Evolutionary conservation across 2,888 invertebrate species (phyloP).

Genomic region (Hydraecia micacea): DNA sequence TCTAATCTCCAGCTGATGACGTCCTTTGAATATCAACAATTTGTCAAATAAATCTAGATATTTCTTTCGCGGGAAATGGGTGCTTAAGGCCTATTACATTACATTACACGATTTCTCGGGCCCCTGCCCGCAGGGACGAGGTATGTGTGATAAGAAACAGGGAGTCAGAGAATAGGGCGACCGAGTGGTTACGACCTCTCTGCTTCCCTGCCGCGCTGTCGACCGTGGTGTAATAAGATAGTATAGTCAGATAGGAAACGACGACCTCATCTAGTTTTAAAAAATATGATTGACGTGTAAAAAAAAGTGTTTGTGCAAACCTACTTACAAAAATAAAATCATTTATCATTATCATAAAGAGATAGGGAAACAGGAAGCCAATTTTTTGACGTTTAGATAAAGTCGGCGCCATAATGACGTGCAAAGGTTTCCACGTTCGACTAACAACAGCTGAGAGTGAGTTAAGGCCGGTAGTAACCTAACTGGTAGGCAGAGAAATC

Average conservation of each 20-base stretch:
- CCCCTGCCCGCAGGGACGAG: not conserved
- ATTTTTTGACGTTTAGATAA: not conserved
- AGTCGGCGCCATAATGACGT: not conserved
- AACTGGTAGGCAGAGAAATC: too few species aligned
- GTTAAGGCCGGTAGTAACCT: too few species aligned
- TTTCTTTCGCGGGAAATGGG: not conserved
- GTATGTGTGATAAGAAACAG: not conserved
- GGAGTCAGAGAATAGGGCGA: not conserved
- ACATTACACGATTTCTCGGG: too few species aligned
- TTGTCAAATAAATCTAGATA: not conserved
- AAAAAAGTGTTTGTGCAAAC: too few species aligned
- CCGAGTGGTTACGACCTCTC: not conserved
- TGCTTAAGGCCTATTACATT: not conserved
- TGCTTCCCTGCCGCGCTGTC: not conserved
- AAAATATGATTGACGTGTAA: too few species aligned
- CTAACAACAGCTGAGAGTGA: too few species aligned
- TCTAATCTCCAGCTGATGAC: slow-evolving; percentile 39
- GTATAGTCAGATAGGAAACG: too few species aligned
- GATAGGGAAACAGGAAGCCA: not conserved
- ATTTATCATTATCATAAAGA: too few species aligned
- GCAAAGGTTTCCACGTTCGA: not conserved
- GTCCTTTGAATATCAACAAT: slow-evolving; percentile 20
- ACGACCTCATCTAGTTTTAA: too few species aligned
- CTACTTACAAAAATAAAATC: too few species aligned
- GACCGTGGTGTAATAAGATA: not conserved